phyloP scores from a whole-genome alignment of 2,797 vertebrate species.

The Masticophis lateralis region DNA sequence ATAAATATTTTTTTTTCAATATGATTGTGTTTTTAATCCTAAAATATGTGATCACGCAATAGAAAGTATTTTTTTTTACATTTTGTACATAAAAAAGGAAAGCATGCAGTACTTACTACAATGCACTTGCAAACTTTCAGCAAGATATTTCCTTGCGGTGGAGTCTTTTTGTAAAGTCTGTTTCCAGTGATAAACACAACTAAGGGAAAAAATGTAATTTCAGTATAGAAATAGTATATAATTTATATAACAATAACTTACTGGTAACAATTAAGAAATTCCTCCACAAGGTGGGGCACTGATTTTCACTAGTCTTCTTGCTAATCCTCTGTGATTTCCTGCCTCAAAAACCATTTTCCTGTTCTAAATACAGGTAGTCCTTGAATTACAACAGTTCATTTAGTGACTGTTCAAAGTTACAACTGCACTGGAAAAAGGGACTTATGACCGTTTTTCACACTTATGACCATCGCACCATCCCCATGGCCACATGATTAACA shows the following conservation, averaged over 20 bases:
- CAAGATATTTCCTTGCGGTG: constrained; percentile 89
- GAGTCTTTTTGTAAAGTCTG: constrained; percentile 84
- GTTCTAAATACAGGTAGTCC: not conserved
- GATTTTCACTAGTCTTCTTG: not conserved
- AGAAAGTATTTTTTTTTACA: not conserved
- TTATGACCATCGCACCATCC: not conserved
- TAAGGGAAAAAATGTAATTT: constrained; percentile 64
- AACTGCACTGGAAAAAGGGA: no score
- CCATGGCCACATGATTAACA: not conserved
- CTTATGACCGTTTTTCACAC: not conserved
- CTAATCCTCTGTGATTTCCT: not conserved
- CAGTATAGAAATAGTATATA: not conserved
- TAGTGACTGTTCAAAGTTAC: no score
- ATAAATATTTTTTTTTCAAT: not conserved
- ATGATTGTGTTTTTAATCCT: not conserved
- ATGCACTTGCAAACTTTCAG: constrained; percentile 86
- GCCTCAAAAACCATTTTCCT: not conserved
- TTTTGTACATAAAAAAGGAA: not conserved
- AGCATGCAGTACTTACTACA: constrained; percentile 76
- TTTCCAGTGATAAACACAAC: constrained; percentile 91
- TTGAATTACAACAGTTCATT: no score
- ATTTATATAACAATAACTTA: not conserved
- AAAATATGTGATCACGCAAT: not conserved
- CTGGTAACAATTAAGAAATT: not conserved
- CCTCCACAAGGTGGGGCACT: not conserved